Base-by-base conservation (phyloP, 2,113 vertebrate species). In the Ageneiosus marmoratus region DNA sequence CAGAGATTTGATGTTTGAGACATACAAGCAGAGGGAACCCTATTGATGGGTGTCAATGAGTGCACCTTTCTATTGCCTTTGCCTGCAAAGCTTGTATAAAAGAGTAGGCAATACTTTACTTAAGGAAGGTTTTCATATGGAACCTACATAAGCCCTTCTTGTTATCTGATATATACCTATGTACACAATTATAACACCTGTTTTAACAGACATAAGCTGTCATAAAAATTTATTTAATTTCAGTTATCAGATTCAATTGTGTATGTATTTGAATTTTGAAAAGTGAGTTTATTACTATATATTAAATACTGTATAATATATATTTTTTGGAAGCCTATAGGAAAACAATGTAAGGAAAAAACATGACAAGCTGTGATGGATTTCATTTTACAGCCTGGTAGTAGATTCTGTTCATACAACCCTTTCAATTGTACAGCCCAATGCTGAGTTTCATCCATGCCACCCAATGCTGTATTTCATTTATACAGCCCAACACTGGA, bases 21-120 rank as follows among this genome's bases (percentile, higher is more conserved):
- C 70, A 13, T 3, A 85, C 89, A 89, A 89, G 84, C 85, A 87
- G 76, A 72, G 81, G 63, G 78, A 88, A 82, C 79, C 76, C 82
- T 90, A 91, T 92, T 90, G 91, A 93, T 70, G 85, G 84, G 3
- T 73, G 86, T 77, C 81, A 90, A 89, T 70, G 74, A 76, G 50
- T 32, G 53, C 69, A 69, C 58, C 80, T 83, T 84, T 79, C 70
- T 24, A 13, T 72, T 12, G 4, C 7, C 67, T 72, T 72, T 48
- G 46, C 46, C 44, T 50, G 46, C 12, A 4, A 75, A 75, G 48
- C 46, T 53, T 73, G 32, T 34, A 72, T 72, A 46, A 67, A 67
- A 72, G 41, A 46, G 0, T 3, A 53, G 9, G 11, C 46, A 75
- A 22, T 16, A 11, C 18, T 73, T 72, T 27, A 18, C 72, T 22